Base-by-base conservation (phyloP, 37 sponge, comb jelly and placozoan genomes). In the Hexactinellida sp. region DNA sequence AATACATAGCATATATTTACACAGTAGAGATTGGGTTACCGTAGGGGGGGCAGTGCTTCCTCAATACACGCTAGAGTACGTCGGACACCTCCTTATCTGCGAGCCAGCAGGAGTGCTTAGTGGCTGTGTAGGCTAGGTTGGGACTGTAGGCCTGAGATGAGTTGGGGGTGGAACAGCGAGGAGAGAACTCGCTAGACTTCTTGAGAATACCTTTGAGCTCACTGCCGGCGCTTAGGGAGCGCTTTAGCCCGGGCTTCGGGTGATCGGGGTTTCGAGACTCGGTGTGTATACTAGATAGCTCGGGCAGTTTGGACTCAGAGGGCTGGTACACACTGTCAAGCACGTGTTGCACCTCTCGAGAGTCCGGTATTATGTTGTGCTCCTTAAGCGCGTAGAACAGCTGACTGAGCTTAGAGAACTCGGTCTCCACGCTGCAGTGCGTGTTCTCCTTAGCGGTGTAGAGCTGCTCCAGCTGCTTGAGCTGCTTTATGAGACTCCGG, bases 361-460 rank as follows among this genome's bases (percentile, higher is more conserved):
- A 63, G 34, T 63, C 76, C 3, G 76, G 76, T 23, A 63, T 25
- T 10, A 63, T 10, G 32, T 63, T 63, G 28, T 63, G 3, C 76
- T 63, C 76, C 13, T 28, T 63, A 3, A 63, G 76, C 3, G 76
- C 76, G 76, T 63, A 63, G 34, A 63, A 63, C 5, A 63, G 34
- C 30, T 63, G 21, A n/a, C 76, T 63, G 32, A 63, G 76, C 13
- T 63, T 63, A 63, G 76, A 63, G 76, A 63, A 63, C 76, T 63
- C 76, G 3, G 19, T n/a, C 30, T 63, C 76, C 30, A 63, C 34
- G 34, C 76, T 63, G 13, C 28, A 25, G 76, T 63, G 76, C 25
- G 76, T 63, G 13, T n/a, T 63, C 76, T 63, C 76, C 13, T 63
- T 63, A n/a, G 76, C 76, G 3, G 76, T 63, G 76, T 63, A 63